Conservation (phyloP, 2,113 vertebrate species). For the Cochlearius cochlearius region DNA sequence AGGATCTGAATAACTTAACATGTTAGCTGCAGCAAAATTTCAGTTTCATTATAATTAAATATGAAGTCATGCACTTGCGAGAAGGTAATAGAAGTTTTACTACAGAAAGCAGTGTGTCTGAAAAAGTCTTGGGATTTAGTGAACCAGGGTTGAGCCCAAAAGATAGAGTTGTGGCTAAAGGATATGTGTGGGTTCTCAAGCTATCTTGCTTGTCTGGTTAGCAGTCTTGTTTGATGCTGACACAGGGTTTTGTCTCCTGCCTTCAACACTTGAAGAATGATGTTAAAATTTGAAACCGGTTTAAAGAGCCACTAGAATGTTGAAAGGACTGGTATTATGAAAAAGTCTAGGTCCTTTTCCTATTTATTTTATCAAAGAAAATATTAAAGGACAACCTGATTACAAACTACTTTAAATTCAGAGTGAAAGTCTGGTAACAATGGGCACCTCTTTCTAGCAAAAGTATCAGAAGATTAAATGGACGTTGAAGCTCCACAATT, state of each 20-base stretch:
- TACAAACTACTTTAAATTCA: background rate
- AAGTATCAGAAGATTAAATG: constrained; percentile 1
- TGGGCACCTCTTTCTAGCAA: background rate
- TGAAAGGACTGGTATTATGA: background rate
- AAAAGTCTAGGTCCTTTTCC: background rate
- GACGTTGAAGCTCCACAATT: background rate
- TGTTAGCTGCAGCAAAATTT: background rate
- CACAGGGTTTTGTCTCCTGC: background rate
- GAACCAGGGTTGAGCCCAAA: background rate
- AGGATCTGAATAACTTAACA: background rate
- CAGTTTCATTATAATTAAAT: background rate
- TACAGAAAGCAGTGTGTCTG: background rate
- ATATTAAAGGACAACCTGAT: constrained; percentile 3
- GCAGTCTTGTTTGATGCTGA: background rate
- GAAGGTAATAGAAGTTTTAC: background rate
- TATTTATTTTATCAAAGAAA: constrained; percentile 7
- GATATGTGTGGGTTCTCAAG: background rate
- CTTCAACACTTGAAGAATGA: background rate
- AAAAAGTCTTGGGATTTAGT: background rate
- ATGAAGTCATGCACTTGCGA: background rate
- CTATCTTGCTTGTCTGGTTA: background rate
- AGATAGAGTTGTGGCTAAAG: background rate
- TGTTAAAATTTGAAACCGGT: background rate
- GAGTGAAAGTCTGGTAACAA: constrained; percentile 15
- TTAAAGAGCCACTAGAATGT: background rate